Evolutionary conservation across 2,797 vertebrate species (phyloP).

Genomic region (Argyrosomus regius): DNA sequence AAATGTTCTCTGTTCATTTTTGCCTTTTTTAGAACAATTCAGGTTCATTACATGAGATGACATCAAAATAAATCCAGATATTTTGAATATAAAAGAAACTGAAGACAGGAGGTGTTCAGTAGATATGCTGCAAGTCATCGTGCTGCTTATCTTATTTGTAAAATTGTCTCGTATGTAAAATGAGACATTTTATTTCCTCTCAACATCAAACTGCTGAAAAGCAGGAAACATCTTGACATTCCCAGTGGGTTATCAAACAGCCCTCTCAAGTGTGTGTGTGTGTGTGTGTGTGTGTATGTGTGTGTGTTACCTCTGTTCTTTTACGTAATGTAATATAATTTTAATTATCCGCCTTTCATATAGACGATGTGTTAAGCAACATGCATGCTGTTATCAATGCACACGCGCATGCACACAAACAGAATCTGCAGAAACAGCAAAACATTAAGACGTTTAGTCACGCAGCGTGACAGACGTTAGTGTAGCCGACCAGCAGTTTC

Average conservation of each 20-base stretch:
- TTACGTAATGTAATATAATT: conserved; percentile 28
- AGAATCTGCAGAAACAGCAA: conserved; percentile 6
- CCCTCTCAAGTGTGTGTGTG: conserved; percentile 35
- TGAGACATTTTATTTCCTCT: conserved; percentile 16
- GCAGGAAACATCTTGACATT: conserved; percentile 35
- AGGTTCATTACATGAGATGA: not conserved
- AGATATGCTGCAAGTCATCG: not conserved
- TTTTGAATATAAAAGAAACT: not conserved
- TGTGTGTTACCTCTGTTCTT: conserved; percentile 7
- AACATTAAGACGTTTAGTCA: conserved; percentile 33
- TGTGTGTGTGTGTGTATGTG: conserved; percentile 14
- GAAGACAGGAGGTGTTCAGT: not conserved
- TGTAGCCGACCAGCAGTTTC: conserved; percentile 16
- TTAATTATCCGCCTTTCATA: conserved; percentile 41
- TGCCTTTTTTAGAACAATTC: not conserved
- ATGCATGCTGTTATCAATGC: not conserved
- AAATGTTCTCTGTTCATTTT: not conserved
- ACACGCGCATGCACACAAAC: not conserved
- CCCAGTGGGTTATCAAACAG: conserved; percentile 11
- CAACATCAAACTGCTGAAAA: conserved; percentile 24
- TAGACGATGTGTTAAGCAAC: not conserved
- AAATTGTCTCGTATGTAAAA: conserved; percentile 1
- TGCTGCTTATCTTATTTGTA: conserved; percentile 14
- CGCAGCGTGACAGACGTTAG: conserved; percentile 24
- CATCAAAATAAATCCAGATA: not conserved